These are phyloP conservation scores for Spea multiplicata DNA, from an alignment of 2,113 vertebrate genomes.

Conservation along the genomic window DNA sequence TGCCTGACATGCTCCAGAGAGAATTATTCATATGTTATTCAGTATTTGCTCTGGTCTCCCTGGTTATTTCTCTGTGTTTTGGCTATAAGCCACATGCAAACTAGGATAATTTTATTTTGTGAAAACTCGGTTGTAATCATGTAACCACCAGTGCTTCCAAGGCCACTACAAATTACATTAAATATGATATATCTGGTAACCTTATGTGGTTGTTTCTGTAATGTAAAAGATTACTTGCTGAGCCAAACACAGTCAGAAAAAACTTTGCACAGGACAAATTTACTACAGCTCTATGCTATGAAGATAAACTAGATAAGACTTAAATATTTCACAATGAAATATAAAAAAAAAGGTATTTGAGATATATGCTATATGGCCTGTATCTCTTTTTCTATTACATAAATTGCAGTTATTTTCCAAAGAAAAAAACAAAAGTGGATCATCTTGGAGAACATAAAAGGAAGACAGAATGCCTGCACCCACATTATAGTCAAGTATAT, in stretches of 20 bases:
- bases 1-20: background rate
- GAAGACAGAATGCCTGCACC: constrained; percentile 10
- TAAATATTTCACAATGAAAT: constrained; percentile 11
- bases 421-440: background rate
- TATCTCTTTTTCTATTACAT: background rate
- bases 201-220: constrained; percentile 18
- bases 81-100: background rate
- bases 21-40: constrained; percentile 1
- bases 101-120: constrained; percentile 16
- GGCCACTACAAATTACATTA: constrained; percentile 4
- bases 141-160: background rate
- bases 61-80: background rate
- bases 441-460: constrained; percentile 19
- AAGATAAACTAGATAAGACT: background rate
- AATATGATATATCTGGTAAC: constrained; percentile 4
- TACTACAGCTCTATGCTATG: background rate
- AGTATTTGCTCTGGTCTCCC: background rate
- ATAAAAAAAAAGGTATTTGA: constrained; percentile 6
- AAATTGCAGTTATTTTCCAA: background rate
- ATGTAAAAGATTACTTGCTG: background rate
- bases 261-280: constrained; percentile 8
- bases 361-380: constrained; percentile 2
- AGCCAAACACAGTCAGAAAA: background rate
- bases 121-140: constrained; percentile 4
- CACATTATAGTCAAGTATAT: no score